Conservation (phyloP, 2,888 invertebrate genomes). For the Apamea monoglypha region DNA sequence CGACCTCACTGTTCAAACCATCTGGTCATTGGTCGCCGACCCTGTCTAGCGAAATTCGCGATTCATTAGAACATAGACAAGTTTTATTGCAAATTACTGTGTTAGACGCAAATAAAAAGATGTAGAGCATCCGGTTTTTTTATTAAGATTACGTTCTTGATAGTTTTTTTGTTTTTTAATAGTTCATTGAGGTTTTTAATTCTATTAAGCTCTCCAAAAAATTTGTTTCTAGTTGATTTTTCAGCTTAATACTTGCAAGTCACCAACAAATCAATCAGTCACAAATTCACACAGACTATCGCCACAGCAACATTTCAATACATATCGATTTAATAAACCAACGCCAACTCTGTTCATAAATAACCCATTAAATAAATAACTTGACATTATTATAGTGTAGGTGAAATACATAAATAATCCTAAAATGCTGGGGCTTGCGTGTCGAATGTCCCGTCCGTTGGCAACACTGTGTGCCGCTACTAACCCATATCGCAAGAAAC, state of each 20-base stretch:
- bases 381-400: constrained; percentile 28
- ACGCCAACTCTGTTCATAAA: constrained; percentile 36
- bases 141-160: not conserved
- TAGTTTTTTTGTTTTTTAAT: constrained; percentile 9
- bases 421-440: constrained; percentile 45
- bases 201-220: not conserved
- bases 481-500: constrained; percentile 68
- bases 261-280: too few relatives aligned
- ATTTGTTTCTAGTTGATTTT: not conserved
- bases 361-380: constrained; percentile 45
- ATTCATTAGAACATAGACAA: constrained; percentile 40
- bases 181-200: constrained; percentile 6
- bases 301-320: constrained; percentile 13
- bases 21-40: constrained; percentile 49
- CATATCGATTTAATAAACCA: constrained; percentile 36
- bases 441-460: constrained; percentile 43
- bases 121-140: constrained; percentile 41
- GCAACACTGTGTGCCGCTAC: constrained; percentile 52
- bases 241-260: not conserved
- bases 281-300: not conserved
- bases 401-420: constrained; percentile 45
- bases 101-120: constrained; percentile 15
- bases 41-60: constrained; percentile 31
- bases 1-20: constrained; percentile 62
- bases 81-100: constrained; percentile 40